Evolutionary conservation across 1,140 invertebrate species (phyloP).

Genomic region (Cryptotermes secundus): DNA sequence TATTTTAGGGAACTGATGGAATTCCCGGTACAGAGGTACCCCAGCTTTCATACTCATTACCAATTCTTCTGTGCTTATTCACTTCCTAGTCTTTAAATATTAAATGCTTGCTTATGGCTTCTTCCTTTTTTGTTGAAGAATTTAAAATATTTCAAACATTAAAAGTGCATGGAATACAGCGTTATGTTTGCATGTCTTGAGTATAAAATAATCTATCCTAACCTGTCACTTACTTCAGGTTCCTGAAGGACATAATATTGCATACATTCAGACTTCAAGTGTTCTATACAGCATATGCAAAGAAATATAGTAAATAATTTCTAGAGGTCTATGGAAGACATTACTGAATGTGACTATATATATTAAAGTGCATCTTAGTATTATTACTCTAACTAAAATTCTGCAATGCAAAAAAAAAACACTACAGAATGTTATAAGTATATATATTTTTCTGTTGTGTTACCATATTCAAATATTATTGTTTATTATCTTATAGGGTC

Average conservation of each 20-base stretch:
- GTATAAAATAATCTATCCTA: constrained; percentile 10
- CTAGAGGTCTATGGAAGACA: constrained; percentile 3
- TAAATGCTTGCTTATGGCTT: not conserved
- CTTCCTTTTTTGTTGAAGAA: not conserved
- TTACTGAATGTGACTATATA: not conserved
- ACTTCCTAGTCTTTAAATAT: not conserved
- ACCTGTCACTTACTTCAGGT: not conserved
- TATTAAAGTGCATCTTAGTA: constrained; percentile 20
- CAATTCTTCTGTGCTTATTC: not conserved
- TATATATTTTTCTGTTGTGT: constrained; percentile 16
- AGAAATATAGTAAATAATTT: not conserved
- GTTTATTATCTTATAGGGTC: constrained; percentile 60
- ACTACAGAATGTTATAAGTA: not conserved
- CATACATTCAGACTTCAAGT: not conserved
- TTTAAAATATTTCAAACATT: not conserved
- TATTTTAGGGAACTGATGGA: constrained; percentile 84
- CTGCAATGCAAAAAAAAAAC: not conserved
- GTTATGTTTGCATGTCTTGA: not conserved
- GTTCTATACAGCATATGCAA: not conserved
- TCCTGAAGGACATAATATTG: not conserved
- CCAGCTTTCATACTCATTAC: constrained; percentile 36
- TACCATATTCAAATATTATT: constrained; percentile 27
- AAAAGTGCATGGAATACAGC: not conserved
- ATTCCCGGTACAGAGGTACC: constrained; percentile 86
- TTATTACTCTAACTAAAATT: not conserved